phyloP scores from a whole-genome alignment of 2,888 invertebrate genomes.

The Corythucha ciliata region DNA sequence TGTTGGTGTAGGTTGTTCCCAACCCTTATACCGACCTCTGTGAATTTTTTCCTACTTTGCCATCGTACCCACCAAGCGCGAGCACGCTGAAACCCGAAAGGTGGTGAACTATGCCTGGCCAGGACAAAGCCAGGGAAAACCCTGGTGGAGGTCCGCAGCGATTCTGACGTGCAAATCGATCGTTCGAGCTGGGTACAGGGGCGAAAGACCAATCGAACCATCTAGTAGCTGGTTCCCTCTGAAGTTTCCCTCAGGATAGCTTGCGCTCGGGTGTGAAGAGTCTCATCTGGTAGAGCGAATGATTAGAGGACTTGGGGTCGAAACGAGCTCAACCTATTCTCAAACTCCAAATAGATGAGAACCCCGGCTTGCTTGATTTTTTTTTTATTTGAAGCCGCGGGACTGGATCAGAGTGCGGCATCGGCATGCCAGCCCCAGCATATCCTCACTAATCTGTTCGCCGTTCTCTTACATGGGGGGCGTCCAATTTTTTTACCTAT shows the following conservation, averaged over 20 bases:
- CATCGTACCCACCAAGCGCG: conserved; percentile 56
- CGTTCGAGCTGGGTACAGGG: conserved; percentile 32
- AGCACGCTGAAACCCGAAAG: conserved; percentile 62
- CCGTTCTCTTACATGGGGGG: too few species aligned
- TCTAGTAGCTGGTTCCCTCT: conserved; percentile 51
- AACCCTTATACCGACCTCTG: too few species aligned
- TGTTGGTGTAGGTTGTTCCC: too few species aligned
- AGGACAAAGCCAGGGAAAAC: conserved; percentile 60
- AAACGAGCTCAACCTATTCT: conserved; percentile 65
- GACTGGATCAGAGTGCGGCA: conserved; percentile 41
- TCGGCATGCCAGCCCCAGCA: too few species aligned
- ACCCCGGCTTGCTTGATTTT: conserved; percentile 49
- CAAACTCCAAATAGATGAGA: conserved; percentile 69
- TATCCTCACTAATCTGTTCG: too few species aligned
- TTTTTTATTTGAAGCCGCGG: conserved; percentile 45
- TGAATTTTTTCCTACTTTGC: too few species aligned
- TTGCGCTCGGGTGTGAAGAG: conserved; percentile 41
- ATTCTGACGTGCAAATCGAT: conserved; percentile 63
- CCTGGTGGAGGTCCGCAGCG: conserved; percentile 62
- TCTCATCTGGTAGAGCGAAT: conserved; percentile 66
- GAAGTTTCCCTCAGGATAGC: conserved; percentile 67
- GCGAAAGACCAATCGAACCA: conserved; percentile 40
- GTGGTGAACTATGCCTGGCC: conserved; percentile 64
- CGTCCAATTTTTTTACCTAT: too few species aligned
- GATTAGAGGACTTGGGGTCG: conserved; percentile 61